phyloP scores from a whole-genome alignment of 2,113 vertebrate genomes.

The Hippocampus abdominalis region DNA sequence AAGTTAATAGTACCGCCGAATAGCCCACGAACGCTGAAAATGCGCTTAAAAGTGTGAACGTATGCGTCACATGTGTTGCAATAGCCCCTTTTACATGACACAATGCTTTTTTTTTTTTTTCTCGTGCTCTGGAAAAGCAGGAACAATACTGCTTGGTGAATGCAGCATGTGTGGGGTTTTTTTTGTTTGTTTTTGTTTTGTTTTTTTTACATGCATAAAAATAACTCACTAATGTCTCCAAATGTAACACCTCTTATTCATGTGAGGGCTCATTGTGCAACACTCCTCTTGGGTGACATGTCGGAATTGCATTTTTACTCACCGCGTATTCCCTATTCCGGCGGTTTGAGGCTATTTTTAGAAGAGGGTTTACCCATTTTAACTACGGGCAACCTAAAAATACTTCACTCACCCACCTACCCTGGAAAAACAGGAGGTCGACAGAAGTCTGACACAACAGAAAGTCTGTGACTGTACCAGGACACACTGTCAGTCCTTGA shows the following conservation, averaged over 20 bases:
- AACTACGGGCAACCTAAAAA: conserved; percentile 71
- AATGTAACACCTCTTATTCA: conserved; percentile 22
- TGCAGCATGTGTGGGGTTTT: neutral
- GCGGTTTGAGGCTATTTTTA: conserved; percentile 69
- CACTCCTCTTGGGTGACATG: conserved; percentile 52
- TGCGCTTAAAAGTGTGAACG: too few relatives aligned
- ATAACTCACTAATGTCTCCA: conserved; percentile 1
- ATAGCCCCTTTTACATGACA: neutral
- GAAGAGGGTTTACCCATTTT: conserved; percentile 65
- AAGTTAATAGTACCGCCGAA: too few relatives aligned
- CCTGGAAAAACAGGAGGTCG: conserved; percentile 68
- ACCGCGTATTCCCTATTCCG: conserved; percentile 71
- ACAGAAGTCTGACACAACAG: conserved; percentile 65
- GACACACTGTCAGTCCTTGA: conserved; percentile 57
- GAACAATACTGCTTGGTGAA: neutral
- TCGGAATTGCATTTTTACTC: conserved; percentile 63
- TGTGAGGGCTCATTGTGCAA: conserved; percentile 38
- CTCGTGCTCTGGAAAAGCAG: neutral
- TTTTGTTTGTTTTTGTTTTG: neutral
- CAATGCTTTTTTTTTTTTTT: too few relatives aligned
- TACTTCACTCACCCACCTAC: conserved; percentile 44
- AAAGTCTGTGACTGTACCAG: conserved; percentile 58
- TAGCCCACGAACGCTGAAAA: too few relatives aligned
- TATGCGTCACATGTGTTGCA: neutral
- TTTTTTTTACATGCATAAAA: neutral